Percentiles rank a stretch among this genome's conserved stretches.
phyloP scores from a whole-genome alignment of 2,888 invertebrate genomes.

The Leptothorax acervorum region DNA sequence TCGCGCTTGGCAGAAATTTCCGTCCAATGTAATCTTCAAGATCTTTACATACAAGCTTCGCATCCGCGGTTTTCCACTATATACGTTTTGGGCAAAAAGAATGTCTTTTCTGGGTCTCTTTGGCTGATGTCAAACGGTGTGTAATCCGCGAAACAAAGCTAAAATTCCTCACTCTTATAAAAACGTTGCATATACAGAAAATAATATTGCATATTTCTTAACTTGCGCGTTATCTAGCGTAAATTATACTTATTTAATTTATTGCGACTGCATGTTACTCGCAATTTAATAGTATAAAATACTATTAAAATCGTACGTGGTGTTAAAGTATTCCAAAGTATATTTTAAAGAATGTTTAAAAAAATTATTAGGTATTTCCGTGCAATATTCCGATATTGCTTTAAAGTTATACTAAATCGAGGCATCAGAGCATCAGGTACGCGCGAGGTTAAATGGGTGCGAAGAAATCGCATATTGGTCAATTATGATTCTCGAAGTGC shows the following conservation, averaged over 20 bases:
- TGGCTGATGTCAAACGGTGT: not conserved
- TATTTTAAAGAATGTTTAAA: not conserved
- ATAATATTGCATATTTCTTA: too few species aligned
- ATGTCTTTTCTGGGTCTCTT: not conserved
- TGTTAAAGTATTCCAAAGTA: not conserved
- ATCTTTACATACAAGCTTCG: not conserved
- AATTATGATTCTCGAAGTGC: not conserved
- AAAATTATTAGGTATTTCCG: not conserved
- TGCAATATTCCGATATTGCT: not conserved
- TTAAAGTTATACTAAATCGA: not conserved
- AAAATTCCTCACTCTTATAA: not conserved
- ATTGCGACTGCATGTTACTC: not conserved
- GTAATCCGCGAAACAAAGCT: not conserved
- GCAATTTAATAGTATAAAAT: not conserved
- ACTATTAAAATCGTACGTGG: not conserved
- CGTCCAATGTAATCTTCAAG: not conserved
- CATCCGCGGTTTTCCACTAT: not conserved
- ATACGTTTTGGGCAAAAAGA: not conserved
- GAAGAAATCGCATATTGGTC: not conserved
- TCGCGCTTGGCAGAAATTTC: slow-evolving; percentile 28
- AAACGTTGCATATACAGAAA: not conserved
- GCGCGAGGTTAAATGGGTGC: not conserved
- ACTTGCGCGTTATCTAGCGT: not conserved
- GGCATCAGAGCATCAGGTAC: too few species aligned
- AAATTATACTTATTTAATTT: not conserved